Conservation (phyloP, 2,797 vertebrate species). For the Sebastes elongatus region DNA sequence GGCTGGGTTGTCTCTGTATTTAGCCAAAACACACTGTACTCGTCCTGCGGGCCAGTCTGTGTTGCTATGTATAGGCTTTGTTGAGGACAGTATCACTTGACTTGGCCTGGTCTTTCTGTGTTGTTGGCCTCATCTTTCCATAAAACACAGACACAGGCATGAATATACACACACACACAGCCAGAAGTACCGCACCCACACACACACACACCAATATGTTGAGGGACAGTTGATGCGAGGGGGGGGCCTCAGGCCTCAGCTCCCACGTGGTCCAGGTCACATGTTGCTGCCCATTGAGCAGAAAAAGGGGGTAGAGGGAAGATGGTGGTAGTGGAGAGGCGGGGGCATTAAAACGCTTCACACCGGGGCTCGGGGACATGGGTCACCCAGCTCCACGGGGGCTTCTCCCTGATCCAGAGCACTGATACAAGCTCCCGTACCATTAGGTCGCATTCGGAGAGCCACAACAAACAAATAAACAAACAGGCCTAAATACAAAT, state of each 20-base stretch:
- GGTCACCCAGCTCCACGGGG: constrained; percentile 36
- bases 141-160: constrained; percentile 37
- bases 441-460: not conserved
- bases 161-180: not conserved
- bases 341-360: constrained; percentile 30
- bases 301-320: constrained; percentile 19
- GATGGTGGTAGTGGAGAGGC: not conserved
- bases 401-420: constrained; percentile 15
- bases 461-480: constrained; percentile 41
- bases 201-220: constrained; percentile 26
- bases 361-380: constrained; percentile 26
- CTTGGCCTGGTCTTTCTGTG: constrained; percentile 51
- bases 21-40: constrained; percentile 63
- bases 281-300: constrained; percentile 60
- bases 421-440: not conserved
- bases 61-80: constrained; percentile 69
- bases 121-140: constrained; percentile 52
- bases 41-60: constrained; percentile 58
- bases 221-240: constrained; percentile 44
- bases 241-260: constrained; percentile 25
- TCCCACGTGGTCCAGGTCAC: constrained; percentile 58
- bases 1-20: constrained; percentile 56
- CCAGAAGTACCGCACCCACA: constrained; percentile 1
- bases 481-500: constrained; percentile 5
- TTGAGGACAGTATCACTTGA: constrained; percentile 64